phyloP scores from a whole-genome alignment of 2,888 invertebrate genomes.

The Myathropa florea region DNA sequence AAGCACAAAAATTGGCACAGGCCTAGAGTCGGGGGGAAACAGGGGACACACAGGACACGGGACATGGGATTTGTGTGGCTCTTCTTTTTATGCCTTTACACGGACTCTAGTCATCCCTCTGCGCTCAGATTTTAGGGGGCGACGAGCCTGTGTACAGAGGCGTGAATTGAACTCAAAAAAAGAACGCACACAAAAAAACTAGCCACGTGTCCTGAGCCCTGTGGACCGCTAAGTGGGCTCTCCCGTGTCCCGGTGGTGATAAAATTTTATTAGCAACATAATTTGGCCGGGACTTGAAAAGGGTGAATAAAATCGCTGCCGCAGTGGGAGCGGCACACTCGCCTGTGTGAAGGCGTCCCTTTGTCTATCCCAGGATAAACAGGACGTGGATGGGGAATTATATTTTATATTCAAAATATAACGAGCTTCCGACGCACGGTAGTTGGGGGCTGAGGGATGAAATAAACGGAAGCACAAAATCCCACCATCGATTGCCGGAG shows the following conservation, averaged over 20 bases:
- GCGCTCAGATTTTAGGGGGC: neutral
- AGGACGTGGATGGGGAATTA: neutral
- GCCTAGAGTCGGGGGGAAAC: neutral
- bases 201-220: slow-evolving; percentile 14
- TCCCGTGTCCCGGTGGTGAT: slow-evolving; percentile 39
- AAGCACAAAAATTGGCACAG: neutral
- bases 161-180: neutral
- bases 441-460: neutral
- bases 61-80: neutral
- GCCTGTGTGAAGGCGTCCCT: neutral
- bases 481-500: slow-evolving; percentile 50
- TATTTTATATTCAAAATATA: neutral
- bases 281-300: slow-evolving; percentile 43
- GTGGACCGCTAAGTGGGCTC: neutral
- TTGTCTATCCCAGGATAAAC: slow-evolving; percentile 13
- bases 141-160: neutral
- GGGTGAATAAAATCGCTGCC: slow-evolving; percentile 31
- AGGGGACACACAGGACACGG: neutral
- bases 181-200: neutral
- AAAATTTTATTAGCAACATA: slow-evolving; percentile 57
- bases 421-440: neutral
- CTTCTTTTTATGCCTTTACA: neutral
- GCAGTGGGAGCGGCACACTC: neutral
- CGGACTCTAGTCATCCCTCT: neutral
- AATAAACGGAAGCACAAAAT: slow-evolving; percentile 34